These are phyloP conservation scores for Maccullochella peelii DNA, from an alignment of 2,113 vertebrate genomes.

Conservation along the genomic window DNA sequence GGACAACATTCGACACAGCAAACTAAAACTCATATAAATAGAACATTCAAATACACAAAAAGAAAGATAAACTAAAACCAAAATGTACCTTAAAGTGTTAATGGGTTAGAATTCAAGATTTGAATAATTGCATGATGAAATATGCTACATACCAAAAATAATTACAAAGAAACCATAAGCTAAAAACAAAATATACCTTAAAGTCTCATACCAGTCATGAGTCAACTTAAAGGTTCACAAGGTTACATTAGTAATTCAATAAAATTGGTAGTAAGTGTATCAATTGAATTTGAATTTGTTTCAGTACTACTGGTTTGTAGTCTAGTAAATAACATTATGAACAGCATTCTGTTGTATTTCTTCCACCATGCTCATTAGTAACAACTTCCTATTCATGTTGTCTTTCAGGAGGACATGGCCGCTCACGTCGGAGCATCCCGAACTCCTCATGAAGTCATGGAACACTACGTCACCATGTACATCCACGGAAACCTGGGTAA, in stretches of 20 bases:
- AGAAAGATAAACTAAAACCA: background rate
- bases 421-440: conserved; percentile 93
- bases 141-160: background rate
- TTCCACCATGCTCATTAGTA: background rate
- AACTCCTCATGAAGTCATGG: conserved; percentile 97
- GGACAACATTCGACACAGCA: background rate
- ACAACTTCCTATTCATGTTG: conserved; percentile 9
- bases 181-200: background rate
- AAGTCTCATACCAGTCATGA: background rate
- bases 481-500: conserved; percentile 98
- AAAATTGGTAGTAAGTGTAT: background rate
- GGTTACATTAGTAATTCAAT: background rate
- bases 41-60: background rate
- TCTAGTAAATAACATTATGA: background rate
- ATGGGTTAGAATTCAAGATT: background rate
- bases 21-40: no score
- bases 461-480: conserved; percentile 98
- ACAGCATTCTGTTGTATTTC: background rate
- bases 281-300: background rate
- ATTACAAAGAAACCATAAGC: background rate
- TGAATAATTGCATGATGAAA: background rate
- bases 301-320: background rate
- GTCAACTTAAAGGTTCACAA: background rate
- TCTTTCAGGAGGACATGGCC: conserved; percentile 96
- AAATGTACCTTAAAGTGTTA: background rate